These are phyloP conservation scores for Acronicta psi DNA, from an alignment of 2,888 invertebrate species.

Conservation along the genomic window DNA sequence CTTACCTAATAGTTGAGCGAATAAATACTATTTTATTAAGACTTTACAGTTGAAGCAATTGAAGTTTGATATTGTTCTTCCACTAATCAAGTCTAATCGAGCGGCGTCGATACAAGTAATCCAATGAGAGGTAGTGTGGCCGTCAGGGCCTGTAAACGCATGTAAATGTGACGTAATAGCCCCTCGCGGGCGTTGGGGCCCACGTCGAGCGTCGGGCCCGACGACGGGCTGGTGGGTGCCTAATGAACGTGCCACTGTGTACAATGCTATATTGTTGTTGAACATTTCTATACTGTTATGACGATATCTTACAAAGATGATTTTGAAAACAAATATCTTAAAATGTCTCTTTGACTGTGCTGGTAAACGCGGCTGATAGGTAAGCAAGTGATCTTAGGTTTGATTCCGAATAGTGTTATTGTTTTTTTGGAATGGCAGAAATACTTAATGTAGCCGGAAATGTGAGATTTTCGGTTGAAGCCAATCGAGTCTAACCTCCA, in stretches of 20 bases:
- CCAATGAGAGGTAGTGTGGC: conserved; percentile 60
- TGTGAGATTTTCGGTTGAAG: no score
- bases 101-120: conserved; percentile 61
- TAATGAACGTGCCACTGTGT: conserved; percentile 51
- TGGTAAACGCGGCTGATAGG: no score
- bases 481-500: no score
- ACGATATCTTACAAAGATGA: background rate
- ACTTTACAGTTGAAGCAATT: conserved; percentile 8
- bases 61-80: conserved; percentile 36
- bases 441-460: no score
- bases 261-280: conserved; percentile 33
- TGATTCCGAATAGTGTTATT: no score
- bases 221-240: conserved; percentile 4
- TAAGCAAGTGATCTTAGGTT: no score
- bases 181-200: conserved; percentile 48
- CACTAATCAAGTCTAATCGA: conserved; percentile 50
- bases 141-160: conserved; percentile 58
- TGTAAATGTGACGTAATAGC: conserved; percentile 73
- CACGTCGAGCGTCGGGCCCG: conserved; percentile 24
- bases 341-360: no score
- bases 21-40: background rate
- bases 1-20: no score
- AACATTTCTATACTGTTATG: conserved; percentile 28
- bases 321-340: no score
- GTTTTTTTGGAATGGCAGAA: no score